Evolutionary conservation across 2,888 invertebrate species (phyloP).

Genomic region (Heliothis peltigera): DNA sequence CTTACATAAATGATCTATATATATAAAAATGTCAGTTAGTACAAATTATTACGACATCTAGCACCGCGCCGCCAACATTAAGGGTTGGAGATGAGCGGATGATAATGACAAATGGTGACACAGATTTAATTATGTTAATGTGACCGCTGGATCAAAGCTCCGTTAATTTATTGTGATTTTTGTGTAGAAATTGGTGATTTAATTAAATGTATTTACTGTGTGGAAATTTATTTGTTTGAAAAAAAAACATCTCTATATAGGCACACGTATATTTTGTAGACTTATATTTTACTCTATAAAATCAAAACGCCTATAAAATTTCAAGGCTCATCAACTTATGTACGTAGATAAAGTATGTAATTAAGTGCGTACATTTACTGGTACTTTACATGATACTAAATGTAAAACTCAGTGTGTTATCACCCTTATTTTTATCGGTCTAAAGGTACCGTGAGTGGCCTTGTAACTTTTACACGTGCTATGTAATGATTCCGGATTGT

Average conservation of each 20-base stretch:
- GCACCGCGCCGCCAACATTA: slow-evolving; percentile 41
- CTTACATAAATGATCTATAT: slow-evolving; percentile 24
- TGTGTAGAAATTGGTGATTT: background rate
- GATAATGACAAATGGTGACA: slow-evolving; percentile 67
- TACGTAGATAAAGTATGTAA: slow-evolving; percentile 42
- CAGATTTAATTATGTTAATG: slow-evolving; percentile 65
- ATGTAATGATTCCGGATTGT: background rate
- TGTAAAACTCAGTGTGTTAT: background rate
- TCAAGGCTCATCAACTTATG: slow-evolving; percentile 50
- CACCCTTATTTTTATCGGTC: slow-evolving; percentile 29
- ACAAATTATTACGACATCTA: slow-evolving; percentile 30
- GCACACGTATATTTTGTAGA: too few relatives aligned
- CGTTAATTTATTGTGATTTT: slow-evolving; percentile 12
- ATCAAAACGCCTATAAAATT: slow-evolving; percentile 52
- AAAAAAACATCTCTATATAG: too few relatives aligned
- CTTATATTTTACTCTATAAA: too few relatives aligned
- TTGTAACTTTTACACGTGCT: background rate
- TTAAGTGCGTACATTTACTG: slow-evolving; percentile 45
- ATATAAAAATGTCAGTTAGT: slow-evolving; percentile 35
- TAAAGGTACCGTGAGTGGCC: background rate
- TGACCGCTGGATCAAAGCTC: slow-evolving; percentile 21
- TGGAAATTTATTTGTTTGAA: too few relatives aligned
- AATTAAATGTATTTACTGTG: too few relatives aligned
- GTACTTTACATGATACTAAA: background rate
- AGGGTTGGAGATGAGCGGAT: slow-evolving; percentile 57